Conservation (phyloP, 2,888 invertebrate genomes). For the Andrena praecox region DNA sequence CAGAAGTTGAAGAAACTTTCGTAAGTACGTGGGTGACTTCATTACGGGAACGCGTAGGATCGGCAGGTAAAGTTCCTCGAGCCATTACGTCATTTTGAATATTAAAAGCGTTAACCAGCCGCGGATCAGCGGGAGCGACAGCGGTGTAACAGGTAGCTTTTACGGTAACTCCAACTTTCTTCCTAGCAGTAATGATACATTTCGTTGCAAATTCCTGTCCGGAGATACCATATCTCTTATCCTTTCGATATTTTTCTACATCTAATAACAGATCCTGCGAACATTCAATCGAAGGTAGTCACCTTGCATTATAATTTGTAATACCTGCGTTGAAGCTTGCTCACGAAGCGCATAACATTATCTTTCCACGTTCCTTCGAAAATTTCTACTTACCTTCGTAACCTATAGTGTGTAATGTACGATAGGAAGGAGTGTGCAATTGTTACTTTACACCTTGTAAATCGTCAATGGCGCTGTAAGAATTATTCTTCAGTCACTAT, state of each 20-base stretch:
- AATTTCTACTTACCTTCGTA: too few relatives aligned
- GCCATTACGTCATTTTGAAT: conserved; percentile 40
- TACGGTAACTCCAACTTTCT: conserved; percentile 31
- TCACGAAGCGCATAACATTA: neutral
- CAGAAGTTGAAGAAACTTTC: conserved; percentile 28
- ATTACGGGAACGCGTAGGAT: conserved; percentile 53
- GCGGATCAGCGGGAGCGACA: conserved; percentile 35
- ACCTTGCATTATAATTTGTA: neutral
- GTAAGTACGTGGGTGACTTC: conserved; percentile 47
- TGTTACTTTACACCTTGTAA: too few relatives aligned
- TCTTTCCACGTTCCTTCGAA: too few relatives aligned
- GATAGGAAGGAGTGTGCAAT: too few relatives aligned
- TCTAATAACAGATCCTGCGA: too few relatives aligned
- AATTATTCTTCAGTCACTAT: too few relatives aligned
- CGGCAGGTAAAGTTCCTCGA: conserved; percentile 29
- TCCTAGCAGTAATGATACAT: conserved; percentile 1
- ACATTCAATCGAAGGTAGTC: too few relatives aligned
- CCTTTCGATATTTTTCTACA: neutral
- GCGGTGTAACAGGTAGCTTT: conserved; percentile 37
- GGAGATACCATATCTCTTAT: neutral
- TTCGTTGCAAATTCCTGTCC: neutral
- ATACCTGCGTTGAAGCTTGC: neutral
- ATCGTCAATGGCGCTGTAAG: too few relatives aligned
- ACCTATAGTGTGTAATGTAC: too few relatives aligned
- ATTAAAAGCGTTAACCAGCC: conserved; percentile 26